phyloP scores from a whole-genome alignment of 2,113 vertebrate genomes.

The Eurystomus gularis region DNA sequence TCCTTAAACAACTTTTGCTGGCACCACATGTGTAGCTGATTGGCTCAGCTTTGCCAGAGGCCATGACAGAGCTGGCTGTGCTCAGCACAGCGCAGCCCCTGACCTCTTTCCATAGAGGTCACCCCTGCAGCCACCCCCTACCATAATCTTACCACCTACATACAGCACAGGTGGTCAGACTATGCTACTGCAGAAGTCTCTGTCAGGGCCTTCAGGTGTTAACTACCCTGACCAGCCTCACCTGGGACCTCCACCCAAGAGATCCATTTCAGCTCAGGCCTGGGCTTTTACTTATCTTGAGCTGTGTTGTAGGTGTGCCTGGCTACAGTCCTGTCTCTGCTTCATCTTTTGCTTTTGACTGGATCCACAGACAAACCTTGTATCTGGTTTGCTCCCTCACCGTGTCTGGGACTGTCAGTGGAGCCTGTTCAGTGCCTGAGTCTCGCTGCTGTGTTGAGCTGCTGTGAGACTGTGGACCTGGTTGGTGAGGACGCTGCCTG shows the following conservation, averaged over 20 bases:
- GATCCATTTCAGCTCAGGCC: not conserved
- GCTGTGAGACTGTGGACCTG: not conserved
- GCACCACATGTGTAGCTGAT: not conserved
- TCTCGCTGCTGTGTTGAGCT: not conserved
- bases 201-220: not conserved
- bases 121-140: not conserved
- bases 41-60: not conserved
- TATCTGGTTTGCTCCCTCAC: rapidly evolving
- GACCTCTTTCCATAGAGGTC: not conserved
- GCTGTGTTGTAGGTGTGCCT: not conserved
- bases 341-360: not conserved
- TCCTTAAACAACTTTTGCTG: not conserved
- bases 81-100: not conserved
- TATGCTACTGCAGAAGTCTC: not conserved
- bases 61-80: not conserved
- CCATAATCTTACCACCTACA: not conserved
- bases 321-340: not conserved
- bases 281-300: not conserved
- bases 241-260: not conserved
- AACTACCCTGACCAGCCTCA: not conserved
- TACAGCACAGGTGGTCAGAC: not conserved
- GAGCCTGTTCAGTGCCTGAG: not conserved
- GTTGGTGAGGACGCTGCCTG: not conserved
- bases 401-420: rapidly evolving
- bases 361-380: rapidly evolving